Base-by-base conservation (phyloP, 2,888 invertebrate species). In the Amiota communis region DNA sequence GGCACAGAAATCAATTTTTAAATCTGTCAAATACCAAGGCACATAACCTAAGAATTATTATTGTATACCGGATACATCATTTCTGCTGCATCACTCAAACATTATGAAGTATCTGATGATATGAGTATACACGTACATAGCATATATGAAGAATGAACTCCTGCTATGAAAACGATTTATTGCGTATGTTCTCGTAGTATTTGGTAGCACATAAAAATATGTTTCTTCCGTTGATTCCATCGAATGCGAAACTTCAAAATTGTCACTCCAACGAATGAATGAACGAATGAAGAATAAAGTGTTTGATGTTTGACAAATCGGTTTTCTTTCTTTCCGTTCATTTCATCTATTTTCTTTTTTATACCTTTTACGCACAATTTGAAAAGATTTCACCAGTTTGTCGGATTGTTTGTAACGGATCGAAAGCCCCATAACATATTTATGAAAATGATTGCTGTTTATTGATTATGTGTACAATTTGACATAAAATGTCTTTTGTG, bases 241-340 rank as follows among this genome's bases (percentile, higher is more conserved):
- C 48, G 48, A 65, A 23, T 48, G n/a, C 17, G 51, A 61, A 70
- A 71, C 11, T 70, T 70, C 48, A 51, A 71, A 59, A 71, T 61
- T 71, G 61, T 49, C 70, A 70, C 70, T 70, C 70, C n/a, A 36
- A 12, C 46, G 36, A 67, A 17, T 67, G 65, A 65, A 47, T 65
- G 23, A 23, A 23, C 23, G 23, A 23, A 23, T 2, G 36, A 36
- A 36, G 36, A 36, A 36, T 36, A 36, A 49, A 67, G 49, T 51
- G 65, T 63, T 63, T 23, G n/a, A 68, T 56, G 57, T 70, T 70
- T 71, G 70, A 71, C 61, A 71, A 71, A 71, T 71, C 63, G 61
- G 13, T 71, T 71, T 71, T 61, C 20, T 17, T 70, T 70, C 15
- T 13, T 67, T 67, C 56, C 8, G 56, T 70, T 57, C 10, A 9